Base-by-base conservation (phyloP, 2,113 vertebrate genomes). In the Malurus cyaneus region DNA sequence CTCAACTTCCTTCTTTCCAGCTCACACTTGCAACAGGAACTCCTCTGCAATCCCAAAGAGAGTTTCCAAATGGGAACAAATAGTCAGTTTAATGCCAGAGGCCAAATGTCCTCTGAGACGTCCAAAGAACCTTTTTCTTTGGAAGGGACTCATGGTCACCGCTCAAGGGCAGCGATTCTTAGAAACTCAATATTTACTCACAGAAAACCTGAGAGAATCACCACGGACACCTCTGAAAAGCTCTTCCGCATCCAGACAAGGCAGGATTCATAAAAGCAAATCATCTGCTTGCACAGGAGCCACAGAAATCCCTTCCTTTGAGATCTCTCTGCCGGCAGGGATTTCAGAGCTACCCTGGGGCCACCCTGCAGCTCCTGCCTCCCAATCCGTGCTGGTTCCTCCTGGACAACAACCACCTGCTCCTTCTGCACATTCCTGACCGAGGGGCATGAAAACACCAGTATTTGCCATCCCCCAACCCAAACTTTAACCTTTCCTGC, bases 301-400 rank as follows among this genome's bases (percentile, higher is more conserved):
- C 50, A 46, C 62, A 92, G 10, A 47, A 64, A 73, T 71, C 28
- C 36, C 76, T 65, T 80, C 46, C 56, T 64, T 34, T 0, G 5
- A 66, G 64, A 29, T 18, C 14, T 7, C 81, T 39, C 34, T 36
- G 46, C 47, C 11, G 0, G 47, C 0, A 0, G 59, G 0, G 0
- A 21, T 34, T 20, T 15, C 3, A 1, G 36, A 18, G 20, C 8
- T 6, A 21, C 11, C 24, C 12, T 2, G 1, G n/a, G 34, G 67
- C 60, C 46, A 67, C 18, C 50, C 24, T 8, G n/a, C 66, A 61
- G 50, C 64, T 67, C 54, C 61, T 29, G 64, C 73, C 44, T 25
- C 28, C 56, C 84, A 16, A 2, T 3, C 23, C 60, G 18, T 0
- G 0, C 36, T 50, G 53, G 13, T 41, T 47, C 5, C 0, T 59